Base-by-base conservation (phyloP, 1,140 invertebrate genomes). In the Belonocnema kinseyi region DNA sequence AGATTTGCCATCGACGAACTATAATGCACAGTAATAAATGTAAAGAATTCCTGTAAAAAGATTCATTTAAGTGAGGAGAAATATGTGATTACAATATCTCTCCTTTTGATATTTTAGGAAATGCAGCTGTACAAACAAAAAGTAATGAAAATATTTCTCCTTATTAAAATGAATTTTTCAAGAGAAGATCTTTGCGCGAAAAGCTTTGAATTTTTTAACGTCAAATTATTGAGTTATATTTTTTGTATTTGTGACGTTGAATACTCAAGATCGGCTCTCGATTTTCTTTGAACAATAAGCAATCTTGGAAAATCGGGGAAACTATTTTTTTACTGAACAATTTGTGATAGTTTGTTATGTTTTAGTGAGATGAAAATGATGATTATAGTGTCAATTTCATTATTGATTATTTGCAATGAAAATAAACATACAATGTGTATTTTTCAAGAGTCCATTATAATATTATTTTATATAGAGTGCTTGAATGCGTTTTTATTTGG, bases 211-310 rank as follows among this genome's bases (percentile, higher is more conserved):
- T 56, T 56, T 61, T 66, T 66, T 40, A 66, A 66, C 61, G 61
- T 66, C 61, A 66, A 46, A 66, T 5, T 66, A 66, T 66, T 66
- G 21, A 66, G 61, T 66, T 66, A 33, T 66, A 58, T 66, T 66
- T 66, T 66, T 66, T 66, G 40, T 66, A 66, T 66, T 66, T 66
- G 5, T 66, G 61, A 66, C 61, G 61, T 66, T 66, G 61, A 66
- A 66, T 66, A 66, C 61, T 66, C 61, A 66, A 66, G 61, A 66
- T 66, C 61, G 61, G 33, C 61, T 66, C 61, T 66, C 61, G 61
- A 66, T 66, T 66, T 66, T 66, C 61, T 66, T 66, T 66, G 61
- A 66, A 40, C 16, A 66, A 46, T 16, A 66, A 66, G 16, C 4
- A 66, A 33, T 16, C 26, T 66, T 66, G 61, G 61, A 46, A 66